These are phyloP conservation scores for Cynodonichthys magdalenae DNA, from an alignment of 2,797 vertebrate genomes.

Conservation along the genomic window DNA sequence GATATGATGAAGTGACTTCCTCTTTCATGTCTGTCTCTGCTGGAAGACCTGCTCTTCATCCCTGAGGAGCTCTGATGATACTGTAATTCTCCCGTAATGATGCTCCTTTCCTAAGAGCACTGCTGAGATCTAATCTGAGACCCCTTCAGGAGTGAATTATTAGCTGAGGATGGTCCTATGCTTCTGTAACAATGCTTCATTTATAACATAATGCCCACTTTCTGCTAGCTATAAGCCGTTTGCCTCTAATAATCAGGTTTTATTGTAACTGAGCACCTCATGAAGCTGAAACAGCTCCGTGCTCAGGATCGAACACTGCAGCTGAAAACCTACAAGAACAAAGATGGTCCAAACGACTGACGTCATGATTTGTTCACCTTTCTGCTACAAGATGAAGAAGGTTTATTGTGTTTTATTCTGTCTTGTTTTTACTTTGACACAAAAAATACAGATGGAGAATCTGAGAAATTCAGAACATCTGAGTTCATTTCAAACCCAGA, in stretches of 20 bases:
- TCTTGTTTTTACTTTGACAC: no score
- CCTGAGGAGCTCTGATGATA: constrained; percentile 69
- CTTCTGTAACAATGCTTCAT: constrained; percentile 78
- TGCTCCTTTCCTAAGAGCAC: constrained; percentile 63
- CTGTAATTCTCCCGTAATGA: constrained; percentile 67
- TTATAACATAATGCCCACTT: constrained; percentile 70
- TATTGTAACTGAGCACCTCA: constrained; percentile 48
- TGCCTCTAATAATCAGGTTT: constrained; percentile 72
- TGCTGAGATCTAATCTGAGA: constrained; percentile 76
- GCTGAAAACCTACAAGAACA: constrained; percentile 24
- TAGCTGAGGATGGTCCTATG: constrained; percentile 60
- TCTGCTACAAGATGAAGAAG: no score
- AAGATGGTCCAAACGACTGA: not conserved
- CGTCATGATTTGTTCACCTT: no score
- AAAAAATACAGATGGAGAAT: no score
- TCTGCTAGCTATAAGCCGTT: constrained; percentile 69
- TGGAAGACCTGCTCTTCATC: constrained; percentile 60
- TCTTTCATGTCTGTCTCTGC: constrained; percentile 37
- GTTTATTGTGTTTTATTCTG: no score
- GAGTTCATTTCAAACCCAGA: no score
- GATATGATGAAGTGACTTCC: constrained; percentile 57
- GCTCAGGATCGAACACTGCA: constrained; percentile 14
- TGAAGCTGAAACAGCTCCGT: constrained; percentile 38
- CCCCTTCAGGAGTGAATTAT: constrained; percentile 70
- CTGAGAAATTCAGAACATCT: no score